Conservation (phyloP, 2,888 invertebrate species). For the Chirona hameri region DNA sequence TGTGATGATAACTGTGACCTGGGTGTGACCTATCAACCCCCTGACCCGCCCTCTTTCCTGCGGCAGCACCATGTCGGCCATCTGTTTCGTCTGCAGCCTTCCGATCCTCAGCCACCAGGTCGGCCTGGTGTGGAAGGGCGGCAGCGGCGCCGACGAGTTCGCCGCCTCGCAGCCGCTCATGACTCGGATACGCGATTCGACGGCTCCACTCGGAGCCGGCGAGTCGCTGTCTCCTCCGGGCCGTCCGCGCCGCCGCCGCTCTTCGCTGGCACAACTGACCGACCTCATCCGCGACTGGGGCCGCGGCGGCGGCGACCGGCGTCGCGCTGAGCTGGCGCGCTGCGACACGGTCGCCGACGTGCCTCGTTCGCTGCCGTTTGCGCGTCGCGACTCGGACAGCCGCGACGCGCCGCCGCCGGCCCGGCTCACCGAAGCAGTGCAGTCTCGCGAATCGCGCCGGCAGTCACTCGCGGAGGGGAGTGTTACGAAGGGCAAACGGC, state of each 20-base stretch:
- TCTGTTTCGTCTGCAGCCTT: constrained; percentile 91
- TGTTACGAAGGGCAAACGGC: constrained; percentile 35
- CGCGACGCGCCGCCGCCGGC: constrained; percentile 37
- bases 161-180: constrained; percentile 37
- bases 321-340: constrained; percentile 57
- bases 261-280: constrained; percentile 81
- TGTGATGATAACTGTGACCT: no score
- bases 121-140: constrained; percentile 87
- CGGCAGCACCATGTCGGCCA: constrained; percentile 40
- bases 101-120: constrained; percentile 90
- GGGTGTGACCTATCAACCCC: no score
- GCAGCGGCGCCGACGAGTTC: constrained; percentile 91
- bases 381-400: constrained; percentile 36
- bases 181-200: constrained; percentile 67
- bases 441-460: constrained; percentile 37
- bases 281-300: constrained; percentile 87
- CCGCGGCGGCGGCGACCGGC: constrained; percentile 42
- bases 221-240: constrained; percentile 61
- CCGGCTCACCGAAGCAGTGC: constrained; percentile 38
- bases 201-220: constrained; percentile 80
- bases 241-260: constrained; percentile 60
- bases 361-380: constrained; percentile 68
- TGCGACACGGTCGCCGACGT: constrained; percentile 84
- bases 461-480: constrained; percentile 36
- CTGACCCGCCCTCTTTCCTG: constrained; percentile 31